Evolutionary conservation across 2,113 vertebrate genomes (phyloP).

Genomic region (Forbesichthys papilliferus): DNA sequence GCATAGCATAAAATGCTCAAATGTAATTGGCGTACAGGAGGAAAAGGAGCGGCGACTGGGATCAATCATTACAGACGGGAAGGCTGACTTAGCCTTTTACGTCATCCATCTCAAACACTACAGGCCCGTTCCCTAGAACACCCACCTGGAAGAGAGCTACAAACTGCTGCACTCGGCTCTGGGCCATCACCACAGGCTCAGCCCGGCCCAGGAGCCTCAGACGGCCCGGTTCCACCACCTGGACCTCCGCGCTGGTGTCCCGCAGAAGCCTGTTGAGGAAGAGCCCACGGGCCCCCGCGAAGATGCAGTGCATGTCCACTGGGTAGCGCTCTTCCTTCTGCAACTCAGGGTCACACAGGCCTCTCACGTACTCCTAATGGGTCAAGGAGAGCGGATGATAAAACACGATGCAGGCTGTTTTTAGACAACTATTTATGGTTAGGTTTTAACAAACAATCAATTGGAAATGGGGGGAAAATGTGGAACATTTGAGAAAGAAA

Average conservation of each 20-base stretch:
- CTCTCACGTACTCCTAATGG: constrained; percentile 89
- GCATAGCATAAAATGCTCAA: too few species aligned
- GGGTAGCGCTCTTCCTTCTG: constrained; percentile 89
- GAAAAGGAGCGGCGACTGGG: too few species aligned
- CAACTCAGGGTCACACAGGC: constrained; percentile 93
- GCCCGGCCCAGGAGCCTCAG: constrained; percentile 83
- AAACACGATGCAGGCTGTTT: too few species aligned
- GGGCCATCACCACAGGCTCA: constrained; percentile 94
- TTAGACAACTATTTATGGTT: too few species aligned
- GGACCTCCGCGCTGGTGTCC: constrained; percentile 90
- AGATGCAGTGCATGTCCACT: constrained; percentile 97
- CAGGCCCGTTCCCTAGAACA: background rate
- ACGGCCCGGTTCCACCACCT: constrained; percentile 83
- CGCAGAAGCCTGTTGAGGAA: constrained; percentile 89
- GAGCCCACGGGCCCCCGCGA: constrained; percentile 85
- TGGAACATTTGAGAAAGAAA: too few species aligned
- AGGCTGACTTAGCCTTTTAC: too few species aligned
- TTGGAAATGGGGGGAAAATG: too few species aligned
- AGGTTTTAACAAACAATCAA: too few species aligned
- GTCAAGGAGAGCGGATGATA: too few species aligned
- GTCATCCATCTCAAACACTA: background rate
- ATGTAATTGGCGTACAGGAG: too few species aligned
- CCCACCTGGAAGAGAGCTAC: constrained; percentile 85
- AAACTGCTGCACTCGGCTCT: constrained; percentile 92
- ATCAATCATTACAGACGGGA: too few species aligned